phyloP scores from a whole-genome alignment of 1,140 invertebrate genomes.

The Cyclina sinensis region DNA sequence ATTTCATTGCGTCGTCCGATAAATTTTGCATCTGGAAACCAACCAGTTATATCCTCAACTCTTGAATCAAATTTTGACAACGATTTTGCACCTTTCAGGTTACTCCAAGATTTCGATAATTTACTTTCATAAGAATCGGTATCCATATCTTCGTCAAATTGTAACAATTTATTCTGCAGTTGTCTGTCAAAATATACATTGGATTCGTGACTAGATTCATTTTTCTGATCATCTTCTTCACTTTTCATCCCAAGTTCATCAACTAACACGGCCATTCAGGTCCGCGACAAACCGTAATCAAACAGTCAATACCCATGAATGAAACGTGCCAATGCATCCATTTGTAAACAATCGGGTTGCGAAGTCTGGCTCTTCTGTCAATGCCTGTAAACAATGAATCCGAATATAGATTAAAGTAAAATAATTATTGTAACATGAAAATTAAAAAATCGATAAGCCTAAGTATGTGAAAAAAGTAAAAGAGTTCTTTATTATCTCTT shows the following conservation, averaged over 20 bases:
- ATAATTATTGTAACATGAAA: too few relatives aligned
- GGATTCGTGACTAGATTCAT: conserved; percentile 76
- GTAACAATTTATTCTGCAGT: conserved; percentile 78
- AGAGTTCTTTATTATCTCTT: too few relatives aligned
- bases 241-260: conserved; percentile 68
- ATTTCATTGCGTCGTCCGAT: conserved; percentile 66
- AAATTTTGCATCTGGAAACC: conserved; percentile 73
- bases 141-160: conserved; percentile 75
- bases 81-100: conserved; percentile 42
- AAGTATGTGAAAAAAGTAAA: too few relatives aligned
- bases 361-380: conserved; percentile 54
- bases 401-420: too few relatives aligned
- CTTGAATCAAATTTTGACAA: conserved; percentile 17
- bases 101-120: conserved; percentile 47
- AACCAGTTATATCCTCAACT: conserved; percentile 75
- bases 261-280: conserved; percentile 69
- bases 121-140: conserved; percentile 47
- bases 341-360: conserved; percentile 66
- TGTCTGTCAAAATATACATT: conserved; percentile 76
- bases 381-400: too few relatives aligned
- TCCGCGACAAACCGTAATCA: conserved; percentile 14
- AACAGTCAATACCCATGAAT: conserved; percentile 14
- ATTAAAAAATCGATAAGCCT: too few relatives aligned
- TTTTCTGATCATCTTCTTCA: conserved; percentile 67
- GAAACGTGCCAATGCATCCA: conserved; percentile 18